Evolutionary conservation across 2,797 vertebrate genomes (phyloP), one percentile per base, ranked within the genome.

Genomic region (Microcaecilia unicolor): DNA sequence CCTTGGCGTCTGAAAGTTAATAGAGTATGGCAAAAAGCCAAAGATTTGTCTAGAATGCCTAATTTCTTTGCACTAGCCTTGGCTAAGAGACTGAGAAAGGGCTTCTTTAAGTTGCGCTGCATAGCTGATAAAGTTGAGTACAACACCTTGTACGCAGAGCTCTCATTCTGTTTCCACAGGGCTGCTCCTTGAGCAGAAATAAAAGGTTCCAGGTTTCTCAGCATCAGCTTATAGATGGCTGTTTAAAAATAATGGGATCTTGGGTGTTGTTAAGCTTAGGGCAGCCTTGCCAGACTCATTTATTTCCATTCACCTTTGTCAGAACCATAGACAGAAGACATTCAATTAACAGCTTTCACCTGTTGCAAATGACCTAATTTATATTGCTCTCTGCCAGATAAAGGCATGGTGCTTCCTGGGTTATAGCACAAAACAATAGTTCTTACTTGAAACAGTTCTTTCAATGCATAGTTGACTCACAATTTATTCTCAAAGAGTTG

Each of bases 181-280:
- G 44, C 64, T 53, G 64, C 60, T 55, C 80, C 59, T 63, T 76
- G 63, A 72, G 58, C 62, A 76, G 72, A 74, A 81, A 83, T 75
- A 80, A 83, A 83, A 79, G 72, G 72, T 76, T 77, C 76, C 76
- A 67, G 66, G 48, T 77, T 78, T 83, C 78, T 82, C 78, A 81
- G 66, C 68, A 78, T 80, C 72, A 69, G 78, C 82, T 82, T 83
- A 80, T 81, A 84, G 80, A 83, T 80, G 83, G 78, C 76, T 81
- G 74, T 78, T 85, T 80, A 78, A 76, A 78, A 81, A 81, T 82
- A 83, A 85, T 82, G 77, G 82, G 83, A 68, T 80, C 81, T 83
- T 76, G 79, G 72, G 67, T 76, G 81, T 80, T 81, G 75, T 80
- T 73, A 73, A 53, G 74, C 80, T 81, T 76, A 74, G 71, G 75